Base-by-base conservation (phyloP, 1,140 invertebrate species). In the Agraylea sexmaculata region DNA sequence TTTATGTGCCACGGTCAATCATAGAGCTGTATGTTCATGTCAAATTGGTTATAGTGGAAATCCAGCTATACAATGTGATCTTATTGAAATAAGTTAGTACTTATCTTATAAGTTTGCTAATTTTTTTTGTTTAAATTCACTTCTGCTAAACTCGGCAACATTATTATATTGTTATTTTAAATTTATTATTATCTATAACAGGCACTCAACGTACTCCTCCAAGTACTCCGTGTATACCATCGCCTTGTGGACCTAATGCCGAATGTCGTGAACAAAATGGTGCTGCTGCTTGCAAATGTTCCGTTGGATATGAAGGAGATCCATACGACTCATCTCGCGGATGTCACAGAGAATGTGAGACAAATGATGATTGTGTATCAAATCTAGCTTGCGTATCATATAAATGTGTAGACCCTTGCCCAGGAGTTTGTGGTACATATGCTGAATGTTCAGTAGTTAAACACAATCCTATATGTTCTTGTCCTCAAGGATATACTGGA, bases 381-480 rank as follows among this genome's bases (percentile, higher is more conserved):
- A 70, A 73, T 33, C 61, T 81, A 33, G 69, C 79, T 13, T 87
- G 83, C 48, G 73, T 77, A n/a, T 69, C 76, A 31, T 81, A 70
- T 49, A 83, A 83, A 56, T 86, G 83, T 51, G 67, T 77, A 15
- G 79, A 86, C 61, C 82, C 82, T 2, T 87, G 83, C 52, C 71
- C 74, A 1, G 77, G 76, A 40, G 78, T 74, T 16, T 84, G 81
- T 51, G 84, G 82, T 13, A 67, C 70, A 17, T 70, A 75, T 45
- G 83, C 84, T 6, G 70, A 80, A 45, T 89, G 85, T 53, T 71
- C 68, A 1, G 79, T 83, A 1, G 70, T 75, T 45, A 75, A 76
- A 43, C 80, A 87, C 56, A 72, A 81, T 32, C 83, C 80, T 39
- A 69, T 71, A n/a, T 89, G 86, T 51, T 71, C 69, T 17, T 88